phyloP scores from a whole-genome alignment of 2,113 vertebrate genomes.

The Sialia sialis region DNA sequence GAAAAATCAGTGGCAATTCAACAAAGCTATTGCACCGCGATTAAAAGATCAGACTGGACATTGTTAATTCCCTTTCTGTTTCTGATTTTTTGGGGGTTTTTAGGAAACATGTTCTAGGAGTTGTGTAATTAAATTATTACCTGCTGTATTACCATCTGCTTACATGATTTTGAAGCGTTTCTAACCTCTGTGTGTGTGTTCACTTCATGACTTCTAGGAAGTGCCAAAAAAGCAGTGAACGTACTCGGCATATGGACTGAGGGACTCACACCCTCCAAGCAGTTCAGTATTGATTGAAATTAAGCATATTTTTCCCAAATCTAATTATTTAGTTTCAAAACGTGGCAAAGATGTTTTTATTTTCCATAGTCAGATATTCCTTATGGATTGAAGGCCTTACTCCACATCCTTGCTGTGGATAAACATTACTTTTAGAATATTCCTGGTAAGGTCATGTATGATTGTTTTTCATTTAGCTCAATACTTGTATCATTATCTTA shows the following conservation, averaged over 20 bases:
- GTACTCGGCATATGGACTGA: constrained; percentile 63
- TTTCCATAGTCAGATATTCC: neutral
- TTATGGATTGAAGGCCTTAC: neutral
- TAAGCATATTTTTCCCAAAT: constrained; percentile 51
- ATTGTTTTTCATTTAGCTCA: neutral
- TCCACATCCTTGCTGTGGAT: neutral
- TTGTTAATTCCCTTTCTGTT: neutral
- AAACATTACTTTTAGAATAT: neutral
- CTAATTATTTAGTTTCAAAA: constrained; percentile 15
- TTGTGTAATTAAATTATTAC: constrained; percentile 72
- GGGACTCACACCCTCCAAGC: constrained; percentile 24
- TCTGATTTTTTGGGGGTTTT: neutral
- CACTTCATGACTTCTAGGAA: constrained; percentile 39
- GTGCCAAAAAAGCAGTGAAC: constrained; percentile 35
- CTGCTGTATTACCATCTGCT: constrained; percentile 74
- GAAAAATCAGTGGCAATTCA: neutral
- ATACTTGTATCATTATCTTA: neutral
- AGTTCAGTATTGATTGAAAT: constrained; percentile 50
- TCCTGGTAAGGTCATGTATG: neutral
- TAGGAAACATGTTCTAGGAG: neutral
- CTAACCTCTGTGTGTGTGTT: constrained; percentile 22
- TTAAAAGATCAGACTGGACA: neutral
- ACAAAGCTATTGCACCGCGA: neutral
- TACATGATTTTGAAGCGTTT: constrained; percentile 36
- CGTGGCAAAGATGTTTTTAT: neutral